These are phyloP conservation scores for Charaxes varanes DNA, from an alignment of 1,140 invertebrate genomes.

Conservation along the genomic window DNA sequence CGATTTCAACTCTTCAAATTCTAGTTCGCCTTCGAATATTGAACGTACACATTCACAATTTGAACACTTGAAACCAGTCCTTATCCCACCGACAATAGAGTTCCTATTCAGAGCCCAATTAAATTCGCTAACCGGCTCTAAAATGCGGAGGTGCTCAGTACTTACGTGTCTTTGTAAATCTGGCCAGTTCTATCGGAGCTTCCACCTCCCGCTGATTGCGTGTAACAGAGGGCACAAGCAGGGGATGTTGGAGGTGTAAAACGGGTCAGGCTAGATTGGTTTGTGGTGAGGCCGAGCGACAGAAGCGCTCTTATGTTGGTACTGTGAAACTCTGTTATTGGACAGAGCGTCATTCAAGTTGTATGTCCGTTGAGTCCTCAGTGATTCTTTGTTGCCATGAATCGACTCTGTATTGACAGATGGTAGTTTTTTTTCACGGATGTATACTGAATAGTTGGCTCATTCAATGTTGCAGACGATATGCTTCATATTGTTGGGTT, in stretches of 20 bases:
- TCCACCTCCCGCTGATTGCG: constrained; percentile 26
- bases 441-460: constrained; percentile 16
- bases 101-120: constrained; percentile 22
- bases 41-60: constrained; percentile 25
- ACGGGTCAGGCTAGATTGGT: constrained; percentile 28
- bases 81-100: constrained; percentile 25
- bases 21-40: constrained; percentile 57
- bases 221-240: constrained; percentile 8
- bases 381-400: constrained; percentile 55
- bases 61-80: constrained; percentile 27
- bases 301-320: constrained; percentile 50
- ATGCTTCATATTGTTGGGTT: too few relatives aligned
- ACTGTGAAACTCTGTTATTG: constrained; percentile 58
- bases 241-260: constrained; percentile 20
- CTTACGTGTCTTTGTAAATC: constrained; percentile 57
- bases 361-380: constrained; percentile 36
- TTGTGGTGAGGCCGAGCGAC: constrained; percentile 43
- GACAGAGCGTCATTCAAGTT: constrained; percentile 51
- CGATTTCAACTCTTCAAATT: constrained; percentile 34
- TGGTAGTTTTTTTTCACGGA: constrained; percentile 35
- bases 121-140: constrained; percentile 39
- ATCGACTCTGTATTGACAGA: constrained; percentile 48
- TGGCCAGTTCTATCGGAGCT: constrained; percentile 39
- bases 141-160: constrained; percentile 56
- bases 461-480: constrained; percentile 12